Evolutionary conservation across 2,888 invertebrate species (phyloP), one percentile per base, ranked within the genome.

Genomic region (Pantelozetes paolii): DNA sequence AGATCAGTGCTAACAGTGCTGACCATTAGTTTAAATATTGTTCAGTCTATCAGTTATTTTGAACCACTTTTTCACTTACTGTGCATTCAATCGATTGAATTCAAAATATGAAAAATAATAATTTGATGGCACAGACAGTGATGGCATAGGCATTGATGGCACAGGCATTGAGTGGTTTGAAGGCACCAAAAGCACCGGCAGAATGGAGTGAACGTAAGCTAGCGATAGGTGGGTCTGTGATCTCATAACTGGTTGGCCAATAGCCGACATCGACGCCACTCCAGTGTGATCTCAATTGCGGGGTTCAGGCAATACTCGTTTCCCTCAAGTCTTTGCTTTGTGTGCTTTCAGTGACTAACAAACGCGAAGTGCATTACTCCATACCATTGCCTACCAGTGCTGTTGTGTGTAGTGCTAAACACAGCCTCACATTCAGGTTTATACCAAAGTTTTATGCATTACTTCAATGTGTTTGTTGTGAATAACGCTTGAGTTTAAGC

Each of bases 231-330:
- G 40, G 69, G 36, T 42, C 45, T 42, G 45, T 69, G 69, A 69
- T 69, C 42, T 69, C 45, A 69, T 69, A n/a, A 59, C 26, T 42
- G 26, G 69, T 69, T 69, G 69, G 69, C 69, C 69, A 69, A 69
- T 69, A 1, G 45, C 20, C 36, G 32, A 32, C 62, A 64, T 69
- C 23, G 69, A 23, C 36, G 62, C 62, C 62, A 64, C 69, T 69
- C 40, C 26, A n/a, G 42, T 26, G 13, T 40, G 67, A 67, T 13
- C 32, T 28, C 32, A 30, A 64, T 23, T 26, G 42, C 69, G 42
- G 45, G n/a, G 69, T 69, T 69, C 69, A 69, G 26, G 42, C 20
- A 69, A 42, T 69, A 45, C 69, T 69, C 15, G 69, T 45, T 45
- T 30, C 59, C 59, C 15, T 3, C 11, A 15, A 45, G 36, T 40